Evolutionary conservation across 1,140 invertebrate species (phyloP).

Genomic region (Holotrichia oblita): DNA sequence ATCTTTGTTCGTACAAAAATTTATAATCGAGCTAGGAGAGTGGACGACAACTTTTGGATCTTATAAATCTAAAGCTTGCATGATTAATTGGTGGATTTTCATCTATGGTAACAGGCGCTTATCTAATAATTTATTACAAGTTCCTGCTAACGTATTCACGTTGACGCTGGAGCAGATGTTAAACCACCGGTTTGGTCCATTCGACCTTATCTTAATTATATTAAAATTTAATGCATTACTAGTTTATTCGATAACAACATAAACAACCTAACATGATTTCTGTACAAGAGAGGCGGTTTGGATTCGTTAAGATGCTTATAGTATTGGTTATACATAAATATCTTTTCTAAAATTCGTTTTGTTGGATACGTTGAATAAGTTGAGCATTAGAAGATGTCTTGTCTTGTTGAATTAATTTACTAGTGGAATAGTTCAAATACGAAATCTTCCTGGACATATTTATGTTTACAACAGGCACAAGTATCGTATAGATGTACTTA

Average conservation of each 20-base stretch:
- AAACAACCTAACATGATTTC: not conserved
- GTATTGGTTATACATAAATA: too few species aligned
- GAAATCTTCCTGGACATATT: too few species aligned
- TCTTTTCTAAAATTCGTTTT: too few species aligned
- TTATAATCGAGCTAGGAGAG: not conserved
- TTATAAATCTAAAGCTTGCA: not conserved
- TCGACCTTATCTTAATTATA: not conserved
- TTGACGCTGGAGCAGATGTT: conserved; percentile 2
- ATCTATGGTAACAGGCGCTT: not conserved
- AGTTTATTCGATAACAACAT: too few species aligned
- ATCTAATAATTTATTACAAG: not conserved
- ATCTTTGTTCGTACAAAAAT: conserved; percentile 3
- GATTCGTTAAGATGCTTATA: too few species aligned
- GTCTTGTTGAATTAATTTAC: too few species aligned
- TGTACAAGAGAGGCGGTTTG: not conserved
- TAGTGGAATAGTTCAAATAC: too few species aligned
- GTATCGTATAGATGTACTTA: too few species aligned
- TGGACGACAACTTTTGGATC: not conserved
- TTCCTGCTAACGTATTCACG: not conserved
- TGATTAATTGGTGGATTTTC: conserved; percentile 11
- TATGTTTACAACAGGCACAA: too few species aligned
- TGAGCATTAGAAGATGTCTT: too few species aligned
- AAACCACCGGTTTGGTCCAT: conserved; percentile 3
- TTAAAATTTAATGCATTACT: not conserved
- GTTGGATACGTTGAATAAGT: too few species aligned